Conservation (phyloP, 2,113 vertebrate species). For the Halcyon malimbica region DNA sequence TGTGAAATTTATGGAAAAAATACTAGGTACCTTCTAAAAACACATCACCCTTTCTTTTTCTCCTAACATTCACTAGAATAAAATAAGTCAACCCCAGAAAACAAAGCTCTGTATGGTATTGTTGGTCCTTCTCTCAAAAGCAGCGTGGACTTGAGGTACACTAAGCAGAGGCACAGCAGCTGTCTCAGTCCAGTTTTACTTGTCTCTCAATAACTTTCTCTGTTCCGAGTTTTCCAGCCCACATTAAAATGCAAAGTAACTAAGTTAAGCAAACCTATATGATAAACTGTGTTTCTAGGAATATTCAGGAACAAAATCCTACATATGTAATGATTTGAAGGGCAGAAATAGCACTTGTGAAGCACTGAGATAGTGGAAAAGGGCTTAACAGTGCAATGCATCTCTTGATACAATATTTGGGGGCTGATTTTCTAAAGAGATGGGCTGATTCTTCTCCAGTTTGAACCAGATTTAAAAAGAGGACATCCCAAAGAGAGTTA, state of each 20-base stretch:
- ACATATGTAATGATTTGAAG: not conserved
- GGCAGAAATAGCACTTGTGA: not conserved
- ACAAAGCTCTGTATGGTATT: not conserved
- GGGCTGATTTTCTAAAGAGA: not conserved
- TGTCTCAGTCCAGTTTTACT: not conserved
- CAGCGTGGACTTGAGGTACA: not conserved
- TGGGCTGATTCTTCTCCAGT: not conserved
- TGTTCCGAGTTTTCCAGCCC: not conserved
- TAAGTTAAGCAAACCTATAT: not conserved
- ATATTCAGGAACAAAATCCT: not conserved
- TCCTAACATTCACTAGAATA: not conserved
- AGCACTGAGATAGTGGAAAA: not conserved
- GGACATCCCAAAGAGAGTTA: not conserved
- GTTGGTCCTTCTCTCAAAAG: not conserved
- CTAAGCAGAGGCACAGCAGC: not conserved
- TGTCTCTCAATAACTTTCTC: not conserved
- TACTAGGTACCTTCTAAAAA: not conserved
- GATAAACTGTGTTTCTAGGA: not conserved
- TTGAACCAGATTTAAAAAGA: not conserved
- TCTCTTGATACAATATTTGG: not conserved
- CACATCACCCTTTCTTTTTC: not conserved
- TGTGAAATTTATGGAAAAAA: not conserved
- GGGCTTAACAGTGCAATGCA: not conserved
- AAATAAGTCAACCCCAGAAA: not conserved
- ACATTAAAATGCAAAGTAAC: not conserved